phyloP scores from a whole-genome alignment of 2,113 vertebrate genomes.

The Balaeniceps rex region DNA sequence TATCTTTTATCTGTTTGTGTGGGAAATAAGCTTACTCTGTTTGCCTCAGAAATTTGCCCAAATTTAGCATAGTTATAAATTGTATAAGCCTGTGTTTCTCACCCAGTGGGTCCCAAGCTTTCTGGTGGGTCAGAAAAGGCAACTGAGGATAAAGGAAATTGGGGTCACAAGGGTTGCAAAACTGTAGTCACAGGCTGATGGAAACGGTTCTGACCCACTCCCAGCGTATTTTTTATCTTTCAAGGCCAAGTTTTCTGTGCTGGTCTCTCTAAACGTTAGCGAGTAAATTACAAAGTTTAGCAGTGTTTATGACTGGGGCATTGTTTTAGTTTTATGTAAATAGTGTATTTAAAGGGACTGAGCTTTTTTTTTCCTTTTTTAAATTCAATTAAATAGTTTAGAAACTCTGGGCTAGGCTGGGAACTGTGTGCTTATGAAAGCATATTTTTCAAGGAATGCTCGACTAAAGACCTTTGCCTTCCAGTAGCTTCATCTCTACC shows the following conservation, averaged over 20 bases:
- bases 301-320: background rate
- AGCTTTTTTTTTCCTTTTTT: background rate
- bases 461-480: background rate
- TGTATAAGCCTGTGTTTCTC: background rate
- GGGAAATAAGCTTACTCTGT: background rate
- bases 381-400: background rate
- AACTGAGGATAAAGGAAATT: constrained; percentile 36
- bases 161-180: constrained; percentile 26
- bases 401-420: background rate
- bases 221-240: background rate
- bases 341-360: background rate
- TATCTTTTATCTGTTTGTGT: constrained; percentile 30
- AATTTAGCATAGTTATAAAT: background rate
- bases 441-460: background rate
- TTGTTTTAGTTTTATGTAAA: background rate
- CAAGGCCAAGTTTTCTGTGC: background rate
- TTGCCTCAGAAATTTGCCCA: constrained; percentile 7
- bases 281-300: background rate
- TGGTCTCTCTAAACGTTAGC: background rate
- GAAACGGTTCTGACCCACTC: background rate
- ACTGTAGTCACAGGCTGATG: background rate
- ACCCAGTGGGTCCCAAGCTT: background rate
- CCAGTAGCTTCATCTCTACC: background rate
- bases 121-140: constrained; percentile 9
- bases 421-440: background rate